Percentiles rank a stretch among this genome's conserved stretches.
phyloP scores from a whole-genome alignment of 2,797 vertebrate genomes.

The Manis pentadactyla region DNA sequence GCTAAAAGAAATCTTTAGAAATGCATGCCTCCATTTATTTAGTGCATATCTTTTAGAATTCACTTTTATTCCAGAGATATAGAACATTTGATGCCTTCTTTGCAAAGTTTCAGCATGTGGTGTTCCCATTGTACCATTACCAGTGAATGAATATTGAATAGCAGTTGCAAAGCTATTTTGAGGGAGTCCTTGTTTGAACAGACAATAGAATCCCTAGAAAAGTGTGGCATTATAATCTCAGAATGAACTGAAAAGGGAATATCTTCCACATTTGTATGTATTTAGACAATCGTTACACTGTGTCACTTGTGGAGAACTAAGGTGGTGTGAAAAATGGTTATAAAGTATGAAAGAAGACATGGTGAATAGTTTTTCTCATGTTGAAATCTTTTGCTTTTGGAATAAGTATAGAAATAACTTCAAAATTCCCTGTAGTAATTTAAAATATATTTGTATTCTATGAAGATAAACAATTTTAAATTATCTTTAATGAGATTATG shows the following conservation, averaged over 20 bases:
- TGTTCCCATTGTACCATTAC: conserved; percentile 30
- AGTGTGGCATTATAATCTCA: conserved; percentile 51
- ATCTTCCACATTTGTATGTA: conserved; percentile 17
- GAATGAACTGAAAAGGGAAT: conserved; percentile 61
- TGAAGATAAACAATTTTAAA: conserved; percentile 38
- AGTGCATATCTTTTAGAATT: background rate
- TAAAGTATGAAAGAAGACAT: conserved; percentile 45
- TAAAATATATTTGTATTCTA: conserved; percentile 25
- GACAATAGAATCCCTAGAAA: conserved; percentile 60
- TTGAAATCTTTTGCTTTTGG: background rate
- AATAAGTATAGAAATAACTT: conserved; percentile 54
- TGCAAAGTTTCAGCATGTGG: background rate
- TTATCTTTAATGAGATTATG: background rate
- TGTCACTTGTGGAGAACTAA: conserved; percentile 47
- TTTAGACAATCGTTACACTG: conserved; percentile 38
- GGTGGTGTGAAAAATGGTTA: background rate
- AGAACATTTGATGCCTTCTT: conserved; percentile 30
- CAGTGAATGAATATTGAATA: conserved; percentile 54
- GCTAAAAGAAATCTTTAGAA: background rate
- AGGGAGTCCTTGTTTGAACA: conserved; percentile 37
- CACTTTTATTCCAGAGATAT: background rate
- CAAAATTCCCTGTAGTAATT: background rate
- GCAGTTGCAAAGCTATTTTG: conserved; percentile 35
- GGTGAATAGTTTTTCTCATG: background rate
- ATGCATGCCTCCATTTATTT: background rate